These are phyloP conservation scores for Sebastes itinus DNA, from an alignment of 2,797 vertebrate genomes.

Conservation along the genomic window DNA sequence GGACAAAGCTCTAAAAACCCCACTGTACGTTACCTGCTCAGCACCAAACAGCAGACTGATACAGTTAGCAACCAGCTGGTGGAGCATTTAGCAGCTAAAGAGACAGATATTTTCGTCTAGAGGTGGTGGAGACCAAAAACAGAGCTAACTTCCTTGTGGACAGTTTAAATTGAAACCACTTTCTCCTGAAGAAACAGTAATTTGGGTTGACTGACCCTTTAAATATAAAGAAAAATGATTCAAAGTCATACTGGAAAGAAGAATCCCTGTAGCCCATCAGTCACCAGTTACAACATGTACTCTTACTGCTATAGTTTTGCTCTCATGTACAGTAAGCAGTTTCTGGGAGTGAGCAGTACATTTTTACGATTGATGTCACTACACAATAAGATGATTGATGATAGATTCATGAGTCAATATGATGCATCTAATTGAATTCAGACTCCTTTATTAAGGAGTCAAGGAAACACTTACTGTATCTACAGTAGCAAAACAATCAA, in stretches of 20 bases:
- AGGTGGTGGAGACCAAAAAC: not conserved
- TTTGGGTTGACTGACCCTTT: not conserved
- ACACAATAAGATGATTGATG: not conserved
- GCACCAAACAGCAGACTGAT: not conserved
- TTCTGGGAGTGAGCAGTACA: not conserved
- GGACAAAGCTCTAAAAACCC: not conserved
- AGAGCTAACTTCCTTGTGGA: not conserved
- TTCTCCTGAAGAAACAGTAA: not conserved
- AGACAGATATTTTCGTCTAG: not conserved
- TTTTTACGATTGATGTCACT: not conserved
- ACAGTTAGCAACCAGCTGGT: not conserved
- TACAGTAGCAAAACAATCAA: slow-evolving; percentile 29
- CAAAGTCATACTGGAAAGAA: not conserved
- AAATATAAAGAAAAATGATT: not conserved
- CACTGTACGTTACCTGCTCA: no score
- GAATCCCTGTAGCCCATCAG: not conserved
- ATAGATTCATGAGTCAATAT: not conserved
- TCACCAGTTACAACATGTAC: not conserved
- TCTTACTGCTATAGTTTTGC: not conserved
- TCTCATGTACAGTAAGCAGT: not conserved
- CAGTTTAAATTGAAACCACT: not conserved
- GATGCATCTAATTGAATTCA: slow-evolving; percentile 4
- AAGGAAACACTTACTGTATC: slow-evolving; percentile 5
- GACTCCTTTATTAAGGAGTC: slow-evolving; percentile 16
- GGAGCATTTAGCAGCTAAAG: not conserved